Evolutionary conservation across 2,888 invertebrate genomes (phyloP).

Genomic region (Nephrocerus scutellatus): DNA sequence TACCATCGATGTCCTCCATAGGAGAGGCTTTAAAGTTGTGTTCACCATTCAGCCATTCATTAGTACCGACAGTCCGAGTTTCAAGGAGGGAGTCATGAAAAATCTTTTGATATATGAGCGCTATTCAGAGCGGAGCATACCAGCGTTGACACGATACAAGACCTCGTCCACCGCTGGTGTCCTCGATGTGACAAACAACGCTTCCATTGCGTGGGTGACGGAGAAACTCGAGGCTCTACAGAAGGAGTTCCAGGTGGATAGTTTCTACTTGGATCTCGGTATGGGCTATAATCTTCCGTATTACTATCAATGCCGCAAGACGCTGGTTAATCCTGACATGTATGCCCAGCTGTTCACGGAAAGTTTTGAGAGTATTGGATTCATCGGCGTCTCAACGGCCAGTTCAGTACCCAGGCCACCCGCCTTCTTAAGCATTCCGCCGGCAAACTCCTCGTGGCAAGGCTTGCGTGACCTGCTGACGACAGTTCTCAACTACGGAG

Average conservation of each 20-base stretch:
- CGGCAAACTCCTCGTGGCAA: conserved; percentile 82
- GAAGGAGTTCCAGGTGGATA: conserved; percentile 70
- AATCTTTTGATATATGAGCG: conserved; percentile 73
- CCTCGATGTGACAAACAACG: conserved; percentile 78
- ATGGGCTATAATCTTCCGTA: conserved; percentile 80
- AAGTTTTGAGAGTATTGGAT: conserved; percentile 50
- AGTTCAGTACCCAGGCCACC: conserved; percentile 75
- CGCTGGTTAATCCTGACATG: conserved; percentile 71
- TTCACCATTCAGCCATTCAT: conserved; percentile 88
- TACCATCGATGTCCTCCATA: conserved; percentile 70
- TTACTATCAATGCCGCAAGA: conserved; percentile 71
- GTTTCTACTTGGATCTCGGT: conserved; percentile 76
- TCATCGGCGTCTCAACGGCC: conserved; percentile 76
- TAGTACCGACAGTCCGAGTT: conserved; percentile 75
- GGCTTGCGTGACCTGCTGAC: conserved; percentile 77
- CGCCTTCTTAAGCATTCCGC: conserved; percentile 77
- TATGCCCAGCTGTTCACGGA: conserved; percentile 65
- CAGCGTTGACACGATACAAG: conserved; percentile 76
- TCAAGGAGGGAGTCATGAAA: conserved; percentile 69
- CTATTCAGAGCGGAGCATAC: conserved; percentile 69
- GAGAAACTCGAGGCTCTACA: conserved; percentile 64
- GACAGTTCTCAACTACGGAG: conserved; percentile 77
- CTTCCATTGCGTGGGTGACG: conserved; percentile 72
- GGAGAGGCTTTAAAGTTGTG: conserved; percentile 79
- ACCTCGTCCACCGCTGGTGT: conserved; percentile 74